Base-by-base conservation (phyloP, 2,888 invertebrate genomes). In the Leuctra nigra region DNA sequence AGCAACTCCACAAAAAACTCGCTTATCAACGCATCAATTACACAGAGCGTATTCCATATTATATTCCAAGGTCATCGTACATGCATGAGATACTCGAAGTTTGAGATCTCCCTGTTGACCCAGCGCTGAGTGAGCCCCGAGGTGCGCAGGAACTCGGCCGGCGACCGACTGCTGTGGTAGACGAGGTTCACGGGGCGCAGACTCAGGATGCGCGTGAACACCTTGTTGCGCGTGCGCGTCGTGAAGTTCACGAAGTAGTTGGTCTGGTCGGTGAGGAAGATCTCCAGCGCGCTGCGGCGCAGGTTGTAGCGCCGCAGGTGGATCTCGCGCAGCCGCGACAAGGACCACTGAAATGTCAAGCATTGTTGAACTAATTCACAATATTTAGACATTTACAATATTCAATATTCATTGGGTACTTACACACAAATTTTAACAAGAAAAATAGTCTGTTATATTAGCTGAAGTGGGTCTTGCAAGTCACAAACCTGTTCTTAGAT, bases 41-140 rank as follows among this genome's bases (percentile, higher is more conserved):
- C 11, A 29, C 29, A 7, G 29, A 29, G 11, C 11, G 29, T 29
- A 7, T 6, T 29, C 29, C 29, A 7, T 7, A 11, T 29, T 11
- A 29, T 11, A 22, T 4, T 23, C 22, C n/a, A 20, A 20, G 18
- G 44, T 13, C 3, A 13, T 35, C 59, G 58, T 58, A 67, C 66
- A 61, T 67, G 75, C 86, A 87, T 88, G 61, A 88, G 70, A 70
- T 87, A 86, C 68, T 86, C 83, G 67, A 86, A 86, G 69, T 86
- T 86, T 46, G 80, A 82, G 59, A 86, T 83, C 70, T 86, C 85
- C 36, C 84, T 79, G 65, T 82, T 76, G 1, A 80, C 71, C 83
- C 83, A 83, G 60, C 76, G 75, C 66, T 80, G 79, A 1, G 79
- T 81, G 1, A 82, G 71, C 3, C 79, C 80, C 0, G 82, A 82